Evolutionary conservation across 2,888 invertebrate species (phyloP).

Genomic region (Ryuthela nishihirai): DNA sequence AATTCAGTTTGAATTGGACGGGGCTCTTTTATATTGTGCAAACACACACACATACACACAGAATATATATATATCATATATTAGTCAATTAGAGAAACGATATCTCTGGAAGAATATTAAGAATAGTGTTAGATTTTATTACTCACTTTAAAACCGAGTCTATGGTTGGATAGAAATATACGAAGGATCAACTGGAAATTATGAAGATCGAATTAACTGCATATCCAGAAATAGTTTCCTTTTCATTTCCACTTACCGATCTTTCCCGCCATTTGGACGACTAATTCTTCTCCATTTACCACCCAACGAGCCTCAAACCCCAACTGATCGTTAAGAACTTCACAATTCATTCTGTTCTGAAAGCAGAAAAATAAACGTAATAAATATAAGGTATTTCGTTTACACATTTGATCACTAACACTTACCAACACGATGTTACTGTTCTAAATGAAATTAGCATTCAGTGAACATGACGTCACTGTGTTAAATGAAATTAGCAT

Average conservation of each 20-base stretch:
- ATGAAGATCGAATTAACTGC: background rate
- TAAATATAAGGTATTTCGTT: background rate
- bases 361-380: slow-evolving; percentile 3
- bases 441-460: too few relatives aligned
- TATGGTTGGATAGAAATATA: background rate
- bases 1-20: too few relatives aligned
- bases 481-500: too few relatives aligned
- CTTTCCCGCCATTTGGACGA: slow-evolving; percentile 83
- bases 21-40: too few relatives aligned
- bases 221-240: background rate
- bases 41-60: too few relatives aligned
- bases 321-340: slow-evolving; percentile 78
- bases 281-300: slow-evolving; percentile 86
- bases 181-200: background rate
- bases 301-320: slow-evolving; percentile 93
- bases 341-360: slow-evolving; percentile 94
- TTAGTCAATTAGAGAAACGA: too few relatives aligned
- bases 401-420: too few relatives aligned
- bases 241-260: slow-evolving; percentile 70
- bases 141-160: background rate
- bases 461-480: too few relatives aligned
- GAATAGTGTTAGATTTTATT: too few relatives aligned
- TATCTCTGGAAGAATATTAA: too few relatives aligned
- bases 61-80: too few relatives aligned
- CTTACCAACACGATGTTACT: too few relatives aligned